Conservation (phyloP, 1,140 invertebrate species). For the Oreohelix idahoensis region DNA sequence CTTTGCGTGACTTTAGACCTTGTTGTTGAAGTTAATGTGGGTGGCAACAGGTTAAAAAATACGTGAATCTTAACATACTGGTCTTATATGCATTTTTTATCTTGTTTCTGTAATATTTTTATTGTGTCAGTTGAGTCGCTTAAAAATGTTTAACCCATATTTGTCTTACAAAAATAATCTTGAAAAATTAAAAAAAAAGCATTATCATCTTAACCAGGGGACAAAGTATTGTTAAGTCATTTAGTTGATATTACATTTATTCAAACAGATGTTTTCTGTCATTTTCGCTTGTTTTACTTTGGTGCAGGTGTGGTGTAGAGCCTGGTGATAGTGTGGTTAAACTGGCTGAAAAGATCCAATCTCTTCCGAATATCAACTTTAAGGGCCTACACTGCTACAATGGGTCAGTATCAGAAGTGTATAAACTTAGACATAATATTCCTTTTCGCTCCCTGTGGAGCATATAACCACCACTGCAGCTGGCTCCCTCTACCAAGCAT, state of each 20-base stretch:
- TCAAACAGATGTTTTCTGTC: neutral
- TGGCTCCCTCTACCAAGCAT: too few relatives aligned
- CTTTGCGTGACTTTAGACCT: constrained; percentile 42
- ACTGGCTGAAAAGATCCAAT: constrained; percentile 38
- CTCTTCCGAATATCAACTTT: constrained; percentile 45
- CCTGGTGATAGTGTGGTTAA: constrained; percentile 43
- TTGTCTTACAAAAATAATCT: too few relatives aligned
- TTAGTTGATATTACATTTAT: too few relatives aligned
- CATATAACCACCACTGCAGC: too few relatives aligned
- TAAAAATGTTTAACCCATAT: too few relatives aligned
- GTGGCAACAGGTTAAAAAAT: constrained; percentile 34
- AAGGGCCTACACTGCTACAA: constrained; percentile 54
- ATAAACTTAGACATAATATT: too few relatives aligned
- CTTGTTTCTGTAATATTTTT: neutral
- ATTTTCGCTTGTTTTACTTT: neutral
- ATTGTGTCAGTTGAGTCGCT: too few relatives aligned
- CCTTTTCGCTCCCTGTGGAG: too few relatives aligned
- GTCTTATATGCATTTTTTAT: neutral
- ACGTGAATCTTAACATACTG: neutral
- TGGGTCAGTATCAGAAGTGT: too few relatives aligned
- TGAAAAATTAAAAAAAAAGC: too few relatives aligned
- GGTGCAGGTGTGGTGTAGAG: constrained; percentile 50
- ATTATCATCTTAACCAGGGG: too few relatives aligned
- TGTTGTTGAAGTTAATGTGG: constrained; percentile 52
- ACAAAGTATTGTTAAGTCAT: too few relatives aligned